Evolutionary conservation across 2,888 invertebrate species (phyloP).

Genomic region (Brenthis hecate): DNA sequence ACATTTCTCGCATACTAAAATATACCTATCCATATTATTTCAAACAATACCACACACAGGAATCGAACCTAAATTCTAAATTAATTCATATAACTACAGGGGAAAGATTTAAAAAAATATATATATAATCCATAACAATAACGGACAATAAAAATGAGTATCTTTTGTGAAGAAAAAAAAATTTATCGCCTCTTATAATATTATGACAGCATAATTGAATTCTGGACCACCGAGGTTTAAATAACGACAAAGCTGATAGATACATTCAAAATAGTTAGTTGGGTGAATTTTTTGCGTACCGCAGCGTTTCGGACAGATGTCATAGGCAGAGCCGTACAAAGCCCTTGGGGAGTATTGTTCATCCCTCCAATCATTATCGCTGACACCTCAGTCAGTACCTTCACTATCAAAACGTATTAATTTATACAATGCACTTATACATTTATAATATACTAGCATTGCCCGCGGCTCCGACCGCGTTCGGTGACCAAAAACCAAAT

Average conservation of each 20-base stretch:
- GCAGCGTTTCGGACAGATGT: slow-evolving; percentile 81
- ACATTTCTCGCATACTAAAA: too few relatives aligned
- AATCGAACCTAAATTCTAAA: not conserved
- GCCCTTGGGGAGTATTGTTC: slow-evolving; percentile 77
- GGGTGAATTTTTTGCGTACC: slow-evolving; percentile 79
- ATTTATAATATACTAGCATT: too few relatives aligned
- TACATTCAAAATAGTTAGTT: slow-evolving; percentile 23
- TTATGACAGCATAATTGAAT: slow-evolving; percentile 62
- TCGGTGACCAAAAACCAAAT: too few relatives aligned
- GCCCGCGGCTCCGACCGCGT: too few relatives aligned
- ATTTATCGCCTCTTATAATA: slow-evolving; percentile 63
- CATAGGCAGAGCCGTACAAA: slow-evolving; percentile 77
- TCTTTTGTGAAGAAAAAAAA: slow-evolving; percentile 50
- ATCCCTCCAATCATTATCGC: slow-evolving; percentile 71
- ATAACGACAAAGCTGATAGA: slow-evolving; percentile 8
- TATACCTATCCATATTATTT: too few relatives aligned
- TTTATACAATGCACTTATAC: slow-evolving; percentile 74
- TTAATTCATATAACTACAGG: not conserved
- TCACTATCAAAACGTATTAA: slow-evolving; percentile 69
- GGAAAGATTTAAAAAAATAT: not conserved
- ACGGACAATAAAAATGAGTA: slow-evolving; percentile 11
- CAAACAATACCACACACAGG: not conserved
- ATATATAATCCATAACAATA: slow-evolving; percentile 10
- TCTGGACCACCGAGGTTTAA: slow-evolving; percentile 62
- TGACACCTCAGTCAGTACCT: slow-evolving; percentile 71